Base-by-base conservation (phyloP, 1,140 invertebrate genomes). In the Anastrepha obliqua region DNA sequence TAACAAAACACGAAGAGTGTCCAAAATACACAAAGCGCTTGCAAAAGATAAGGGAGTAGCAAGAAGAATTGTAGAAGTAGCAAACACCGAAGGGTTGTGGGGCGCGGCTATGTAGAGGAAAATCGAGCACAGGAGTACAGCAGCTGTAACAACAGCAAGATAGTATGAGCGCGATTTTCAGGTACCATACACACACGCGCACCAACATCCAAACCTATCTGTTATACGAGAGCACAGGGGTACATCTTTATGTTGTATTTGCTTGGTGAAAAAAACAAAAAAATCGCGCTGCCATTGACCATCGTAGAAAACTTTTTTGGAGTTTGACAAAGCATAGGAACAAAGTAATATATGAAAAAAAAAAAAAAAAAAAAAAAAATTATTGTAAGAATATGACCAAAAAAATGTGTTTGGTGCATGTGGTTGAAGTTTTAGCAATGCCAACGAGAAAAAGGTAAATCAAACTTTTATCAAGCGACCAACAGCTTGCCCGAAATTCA, bases 1-100 rank as follows among this genome's bases (percentile, higher is more conserved):
- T 81, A 81, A 81, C 47, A 81, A 81, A 81, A 51, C n/a, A 58
- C 44, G 20, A 55, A 58, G 47, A 81, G 20, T 81, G n/a, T 11
- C n/a, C 74, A 81, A 81, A 81, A 58, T 81, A 55, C 47, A 81
- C 47, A 78, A n/a, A 78, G 47, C 44, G n/a, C 17, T 20, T 5
- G 47, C n/a, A 20, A 15, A 55, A 81, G 74, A 81, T 81, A 81
- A 74, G 47, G 70, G 70, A 44, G 47, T 81, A n/a, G 51, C 15
- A 81, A 42, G n/a, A 58, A 58, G 74, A 20, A 81, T 7, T 51
- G n/a, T 55, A 20, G 47, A 55, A 29, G 44, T 29, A 51, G 15
- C 17, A 39, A 39, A 20, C 64, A 7, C 20, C 0, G 67, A 44
- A 0, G n/a, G 47, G 51, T 15, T 55, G 47, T 13, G 7, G 15